Percentiles rank a stretch among this genome's conserved stretches.
Evolutionary conservation across 2,113 vertebrate genomes (phyloP).

Genomic region (Ptychochromis oligacanthus): DNA sequence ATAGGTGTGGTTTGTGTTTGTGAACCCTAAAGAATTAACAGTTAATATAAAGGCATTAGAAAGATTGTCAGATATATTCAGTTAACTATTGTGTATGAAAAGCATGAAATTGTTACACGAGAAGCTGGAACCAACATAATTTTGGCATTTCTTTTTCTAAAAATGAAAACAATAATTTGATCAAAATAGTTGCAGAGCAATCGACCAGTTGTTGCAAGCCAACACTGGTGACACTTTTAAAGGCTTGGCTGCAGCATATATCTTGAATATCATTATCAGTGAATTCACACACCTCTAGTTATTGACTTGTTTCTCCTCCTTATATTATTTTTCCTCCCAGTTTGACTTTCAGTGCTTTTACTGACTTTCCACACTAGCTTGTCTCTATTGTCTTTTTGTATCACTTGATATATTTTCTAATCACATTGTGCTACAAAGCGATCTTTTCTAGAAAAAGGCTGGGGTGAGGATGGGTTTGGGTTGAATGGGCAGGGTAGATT

Average conservation of each 20-base stretch:
- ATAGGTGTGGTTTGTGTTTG: neutral
- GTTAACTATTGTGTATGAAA: neutral
- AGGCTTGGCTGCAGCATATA: neutral
- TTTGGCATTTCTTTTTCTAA: neutral
- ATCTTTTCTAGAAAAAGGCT: conserved; percentile 20
- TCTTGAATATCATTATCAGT: neutral
- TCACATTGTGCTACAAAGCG: conserved; percentile 36
- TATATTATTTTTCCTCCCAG: neutral
- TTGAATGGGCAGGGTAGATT: conserved; percentile 42
- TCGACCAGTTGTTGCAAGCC: neutral
- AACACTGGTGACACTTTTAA: neutral
- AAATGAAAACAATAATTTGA: neutral
- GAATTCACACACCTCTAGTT: neutral
- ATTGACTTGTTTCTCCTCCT: neutral
- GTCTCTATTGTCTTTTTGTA: conserved; percentile 8
- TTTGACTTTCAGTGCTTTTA: neutral
- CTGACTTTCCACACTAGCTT: conserved; percentile 3
- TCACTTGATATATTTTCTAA: conserved; percentile 27
- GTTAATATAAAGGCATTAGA: neutral
- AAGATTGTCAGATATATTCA: neutral
- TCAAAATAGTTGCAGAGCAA: neutral
- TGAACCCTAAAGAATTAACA: neutral
- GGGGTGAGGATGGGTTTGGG: conserved; percentile 35
- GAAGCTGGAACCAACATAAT: neutral
- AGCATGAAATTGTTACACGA: neutral